These are phyloP conservation scores for Athripsodes cinereus DNA, from an alignment of 2,888 invertebrate species.

Conservation along the genomic window DNA sequence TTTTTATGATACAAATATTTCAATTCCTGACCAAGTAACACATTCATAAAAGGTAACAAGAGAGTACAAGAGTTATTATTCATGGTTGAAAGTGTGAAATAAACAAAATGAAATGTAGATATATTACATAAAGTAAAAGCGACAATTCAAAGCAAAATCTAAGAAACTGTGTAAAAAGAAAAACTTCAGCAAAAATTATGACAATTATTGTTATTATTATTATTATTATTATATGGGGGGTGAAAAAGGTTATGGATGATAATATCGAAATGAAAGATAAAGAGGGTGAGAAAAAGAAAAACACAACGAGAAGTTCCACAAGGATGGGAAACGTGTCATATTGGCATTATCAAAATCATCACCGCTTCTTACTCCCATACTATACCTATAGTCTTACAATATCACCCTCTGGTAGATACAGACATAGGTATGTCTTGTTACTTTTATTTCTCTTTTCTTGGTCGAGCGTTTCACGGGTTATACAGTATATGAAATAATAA, in stretches of 20 bases:
- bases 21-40: too few species aligned
- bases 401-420: too few species aligned
- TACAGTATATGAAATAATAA: neutral
- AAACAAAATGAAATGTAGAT: too few species aligned
- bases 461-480: neutral
- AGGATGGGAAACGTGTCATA: neutral
- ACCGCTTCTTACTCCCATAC: neutral
- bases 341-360: constrained; percentile 3
- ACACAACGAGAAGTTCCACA: neutral
- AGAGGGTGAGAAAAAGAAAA: neutral
- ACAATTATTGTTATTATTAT: neutral
- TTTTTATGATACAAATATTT: too few species aligned
- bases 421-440: neutral
- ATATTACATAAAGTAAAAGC: too few species aligned
- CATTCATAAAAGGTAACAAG: too few species aligned
- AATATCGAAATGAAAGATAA: neutral
- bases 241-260: neutral
- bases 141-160: too few species aligned
- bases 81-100: too few species aligned
- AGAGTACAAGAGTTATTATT: too few species aligned
- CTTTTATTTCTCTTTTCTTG: neutral
- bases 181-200: neutral
- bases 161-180: neutral
- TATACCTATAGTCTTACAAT: neutral
- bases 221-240: too few species aligned